Percentiles rank a stretch among this genome's conserved stretches.
Conservation (phyloP, 2,888 invertebrate genomes). For the Zelleria hepariella region DNA sequence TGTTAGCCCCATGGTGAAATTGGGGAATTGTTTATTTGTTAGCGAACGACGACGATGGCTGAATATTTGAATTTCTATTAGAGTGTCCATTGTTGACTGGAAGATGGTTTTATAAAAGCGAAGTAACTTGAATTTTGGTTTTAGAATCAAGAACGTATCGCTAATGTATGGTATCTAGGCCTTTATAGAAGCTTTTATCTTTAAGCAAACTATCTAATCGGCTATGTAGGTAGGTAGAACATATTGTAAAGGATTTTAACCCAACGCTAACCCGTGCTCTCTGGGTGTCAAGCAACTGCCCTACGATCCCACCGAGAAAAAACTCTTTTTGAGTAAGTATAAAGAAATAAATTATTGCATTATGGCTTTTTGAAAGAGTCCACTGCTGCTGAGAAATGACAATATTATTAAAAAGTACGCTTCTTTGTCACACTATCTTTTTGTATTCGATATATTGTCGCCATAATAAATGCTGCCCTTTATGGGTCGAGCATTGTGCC, state of each 20-base stretch:
- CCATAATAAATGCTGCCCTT: conserved; percentile 71
- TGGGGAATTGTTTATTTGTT: background rate
- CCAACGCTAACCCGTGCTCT: background rate
- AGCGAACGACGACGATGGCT: background rate
- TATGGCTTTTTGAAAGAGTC: conserved; percentile 72
- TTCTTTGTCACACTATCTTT: conserved; percentile 72
- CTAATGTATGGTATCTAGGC: too few species aligned
- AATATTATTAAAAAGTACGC: conserved; percentile 72
- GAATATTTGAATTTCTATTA: too few species aligned
- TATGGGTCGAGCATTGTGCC: conserved; percentile 65
- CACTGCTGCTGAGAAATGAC: conserved; percentile 73
- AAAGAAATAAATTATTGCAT: conserved; percentile 72
- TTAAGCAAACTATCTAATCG: too few species aligned
- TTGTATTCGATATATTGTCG: conserved; percentile 72
- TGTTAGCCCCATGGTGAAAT: background rate
- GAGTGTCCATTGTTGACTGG: too few species aligned
- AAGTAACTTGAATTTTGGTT: too few species aligned
- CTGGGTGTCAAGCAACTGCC: background rate
- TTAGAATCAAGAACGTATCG: too few species aligned
- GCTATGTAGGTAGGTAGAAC: too few species aligned
- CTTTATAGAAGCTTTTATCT: too few species aligned
- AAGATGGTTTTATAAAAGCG: too few species aligned
- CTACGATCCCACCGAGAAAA: conserved; percentile 61
- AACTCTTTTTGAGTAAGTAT: too few species aligned
- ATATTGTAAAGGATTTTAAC: background rate